phyloP scores from a whole-genome alignment of 2,888 invertebrate genomes.

The Strigamia crassipes region DNA sequence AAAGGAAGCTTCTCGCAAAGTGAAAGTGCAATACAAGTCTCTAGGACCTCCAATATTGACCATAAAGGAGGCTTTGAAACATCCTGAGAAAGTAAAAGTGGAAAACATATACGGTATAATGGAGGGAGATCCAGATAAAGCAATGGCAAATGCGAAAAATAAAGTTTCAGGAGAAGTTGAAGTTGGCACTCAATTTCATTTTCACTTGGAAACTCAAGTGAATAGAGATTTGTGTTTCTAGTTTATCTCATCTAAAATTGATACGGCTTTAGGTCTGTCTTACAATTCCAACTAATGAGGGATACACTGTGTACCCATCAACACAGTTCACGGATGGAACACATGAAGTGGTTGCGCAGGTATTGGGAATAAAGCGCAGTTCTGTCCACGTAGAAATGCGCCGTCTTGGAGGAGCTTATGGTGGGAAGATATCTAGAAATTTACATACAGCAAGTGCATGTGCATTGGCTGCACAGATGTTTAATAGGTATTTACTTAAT shows the following conservation, averaged over 20 bases:
- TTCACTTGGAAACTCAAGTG: slow-evolving; percentile 73
- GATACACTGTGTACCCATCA: slow-evolving; percentile 65
- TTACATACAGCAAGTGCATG: slow-evolving; percentile 68
- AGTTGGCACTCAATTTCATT: slow-evolving; percentile 72
- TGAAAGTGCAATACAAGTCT: slow-evolving; percentile 2
- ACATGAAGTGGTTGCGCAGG: slow-evolving; percentile 52
- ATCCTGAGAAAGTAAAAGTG: background rate
- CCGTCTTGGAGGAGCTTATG: slow-evolving; percentile 81
- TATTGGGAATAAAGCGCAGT: slow-evolving; percentile 54
- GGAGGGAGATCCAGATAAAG: background rate
- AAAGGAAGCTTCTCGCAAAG: slow-evolving; percentile 1
- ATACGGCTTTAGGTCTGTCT: slow-evolving; percentile 64
- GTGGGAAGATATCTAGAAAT: slow-evolving; percentile 73
- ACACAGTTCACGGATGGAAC: background rate
- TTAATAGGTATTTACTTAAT: slow-evolving; percentile 57
- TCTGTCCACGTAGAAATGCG: slow-evolving; percentile 74
- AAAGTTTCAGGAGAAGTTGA: slow-evolving; percentile 61
- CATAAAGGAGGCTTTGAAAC: background rate
- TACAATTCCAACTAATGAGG: slow-evolving; percentile 72
- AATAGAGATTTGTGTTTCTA: background rate
- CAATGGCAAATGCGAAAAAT: slow-evolving; percentile 50
- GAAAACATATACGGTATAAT: background rate
- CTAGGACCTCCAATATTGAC: slow-evolving; percentile 3
- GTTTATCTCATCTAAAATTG: too few species aligned
- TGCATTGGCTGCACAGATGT: slow-evolving; percentile 70